Percentiles rank a stretch among this genome's conserved stretches.
Evolutionary conservation across 2,888 invertebrate species (phyloP).

Genomic region (Tuta absoluta): DNA sequence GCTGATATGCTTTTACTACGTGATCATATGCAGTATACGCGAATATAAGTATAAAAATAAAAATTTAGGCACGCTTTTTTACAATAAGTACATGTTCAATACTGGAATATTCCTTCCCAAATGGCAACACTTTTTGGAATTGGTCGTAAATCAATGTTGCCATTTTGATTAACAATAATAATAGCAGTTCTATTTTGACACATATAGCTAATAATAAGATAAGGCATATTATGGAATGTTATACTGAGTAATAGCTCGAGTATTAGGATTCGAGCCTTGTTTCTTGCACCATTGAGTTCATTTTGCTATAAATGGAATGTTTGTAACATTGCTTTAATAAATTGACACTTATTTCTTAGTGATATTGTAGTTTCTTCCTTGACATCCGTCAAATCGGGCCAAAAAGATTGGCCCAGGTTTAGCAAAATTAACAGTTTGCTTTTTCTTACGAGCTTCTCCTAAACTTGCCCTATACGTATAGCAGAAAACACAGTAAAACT

Average conservation of each 20-base stretch:
- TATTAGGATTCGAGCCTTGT: not conserved
- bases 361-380: not conserved
- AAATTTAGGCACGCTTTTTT: slow-evolving; percentile 42
- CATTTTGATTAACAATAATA: not conserved
- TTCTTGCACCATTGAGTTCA: slow-evolving; percentile 22
- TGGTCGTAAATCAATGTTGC: not conserved
- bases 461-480: no score
- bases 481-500: no score
- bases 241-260: not conserved
- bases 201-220: slow-evolving; percentile 37
- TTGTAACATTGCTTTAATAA: slow-evolving; percentile 11
- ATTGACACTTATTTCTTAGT: slow-evolving; percentile 21
- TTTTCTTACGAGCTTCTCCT: no score
- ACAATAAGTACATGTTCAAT: slow-evolving; percentile 33
- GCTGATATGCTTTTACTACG: slow-evolving; percentile 19
- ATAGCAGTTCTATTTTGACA: slow-evolving; percentile 46
- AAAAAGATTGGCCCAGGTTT: not conserved
- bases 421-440: no score
- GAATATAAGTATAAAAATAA: slow-evolving; percentile 18
- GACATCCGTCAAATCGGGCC: not conserved
- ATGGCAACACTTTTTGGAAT: not conserved
- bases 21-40: slow-evolving; percentile 6
- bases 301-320: slow-evolving; percentile 16
- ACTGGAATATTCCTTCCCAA: not conserved
- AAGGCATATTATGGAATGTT: slow-evolving; percentile 50